Evolutionary conservation across 2,113 vertebrate species (phyloP).

Genomic region (Ivindomyrus marchei): DNA sequence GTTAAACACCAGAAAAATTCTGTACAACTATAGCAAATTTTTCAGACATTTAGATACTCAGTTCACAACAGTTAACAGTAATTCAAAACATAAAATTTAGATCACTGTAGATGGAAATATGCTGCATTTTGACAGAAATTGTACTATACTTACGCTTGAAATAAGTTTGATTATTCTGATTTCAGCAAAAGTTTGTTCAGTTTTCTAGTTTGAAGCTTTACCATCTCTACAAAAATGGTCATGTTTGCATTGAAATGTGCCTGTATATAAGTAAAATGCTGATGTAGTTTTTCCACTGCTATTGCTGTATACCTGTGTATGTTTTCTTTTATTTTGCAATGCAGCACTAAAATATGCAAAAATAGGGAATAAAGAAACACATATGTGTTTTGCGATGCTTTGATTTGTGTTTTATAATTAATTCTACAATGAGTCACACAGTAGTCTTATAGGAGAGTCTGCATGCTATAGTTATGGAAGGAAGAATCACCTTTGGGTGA

Average conservation of each 20-base stretch:
- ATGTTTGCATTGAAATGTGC: background rate
- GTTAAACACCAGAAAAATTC: background rate
- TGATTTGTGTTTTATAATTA: background rate
- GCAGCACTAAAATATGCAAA: background rate
- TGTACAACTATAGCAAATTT: background rate
- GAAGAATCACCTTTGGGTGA: background rate
- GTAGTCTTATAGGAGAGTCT: background rate
- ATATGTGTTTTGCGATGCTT: background rate
- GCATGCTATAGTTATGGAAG: background rate
- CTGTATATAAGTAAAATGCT: background rate
- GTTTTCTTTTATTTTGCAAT: too few species aligned
- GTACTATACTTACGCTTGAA: background rate
- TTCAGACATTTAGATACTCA: background rate
- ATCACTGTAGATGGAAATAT: background rate
- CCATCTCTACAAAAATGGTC: background rate
- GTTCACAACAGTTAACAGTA: background rate
- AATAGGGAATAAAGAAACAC: background rate
- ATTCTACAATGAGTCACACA: background rate
- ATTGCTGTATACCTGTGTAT: too few species aligned
- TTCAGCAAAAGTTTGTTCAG: background rate
- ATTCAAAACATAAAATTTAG: background rate
- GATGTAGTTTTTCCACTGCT: too few species aligned
- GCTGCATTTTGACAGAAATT: background rate
- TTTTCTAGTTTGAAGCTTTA: too few species aligned
- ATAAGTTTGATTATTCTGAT: background rate